Evolutionary conservation across 2,797 vertebrate genomes (phyloP), one percentile per base, ranked within the genome.

Genomic region (Cirrhinus mrigala): DNA sequence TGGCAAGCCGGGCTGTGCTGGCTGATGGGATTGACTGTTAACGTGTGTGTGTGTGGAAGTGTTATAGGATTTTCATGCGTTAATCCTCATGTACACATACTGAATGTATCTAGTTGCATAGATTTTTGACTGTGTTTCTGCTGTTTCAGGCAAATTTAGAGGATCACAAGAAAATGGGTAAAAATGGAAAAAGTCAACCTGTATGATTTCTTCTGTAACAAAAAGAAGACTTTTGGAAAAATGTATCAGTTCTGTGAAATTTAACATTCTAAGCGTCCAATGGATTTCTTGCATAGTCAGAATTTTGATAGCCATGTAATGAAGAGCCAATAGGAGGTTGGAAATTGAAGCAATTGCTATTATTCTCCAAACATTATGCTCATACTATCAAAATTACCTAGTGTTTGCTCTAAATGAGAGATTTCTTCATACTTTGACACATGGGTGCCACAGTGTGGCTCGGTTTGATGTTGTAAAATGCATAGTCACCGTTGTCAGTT

Each of bases 1-100:
- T 88, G 81, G 58, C 56, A 83, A 80, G 79, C 58, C 48, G 27
- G 62, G 54, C 40, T 37, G 58, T 58, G 40, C 69, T n/a, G 75
- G 44, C 6, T 87, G 74, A 87, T 79, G 83, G 50, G 79, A 46
- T 69, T 20, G 22, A 24, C 15, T 73, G 75, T 27, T 52, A 18
- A 50, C 48, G 81, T 46, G 60, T 74, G 81, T 46, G 60, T 74
- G n/a, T 75, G 60, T 16, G 68, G 6, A 64, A 10, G 69, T 56
- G 5, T 50, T 60, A 44, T 44, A 75, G 6, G 46, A 33, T 69
- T 56, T 83, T 27, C 4, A 12, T 24, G 11, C 71, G 37, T 58
- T 80, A 66, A 29, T 80, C 46, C 24, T 11, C 24, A 80, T 64
- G 44, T 33, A 48, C 40, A 50, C 14, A n/a, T 9, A 44, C 54